Conservation (phyloP, 1,140 invertebrate species). For the Drosophila mojavensis region DNA sequence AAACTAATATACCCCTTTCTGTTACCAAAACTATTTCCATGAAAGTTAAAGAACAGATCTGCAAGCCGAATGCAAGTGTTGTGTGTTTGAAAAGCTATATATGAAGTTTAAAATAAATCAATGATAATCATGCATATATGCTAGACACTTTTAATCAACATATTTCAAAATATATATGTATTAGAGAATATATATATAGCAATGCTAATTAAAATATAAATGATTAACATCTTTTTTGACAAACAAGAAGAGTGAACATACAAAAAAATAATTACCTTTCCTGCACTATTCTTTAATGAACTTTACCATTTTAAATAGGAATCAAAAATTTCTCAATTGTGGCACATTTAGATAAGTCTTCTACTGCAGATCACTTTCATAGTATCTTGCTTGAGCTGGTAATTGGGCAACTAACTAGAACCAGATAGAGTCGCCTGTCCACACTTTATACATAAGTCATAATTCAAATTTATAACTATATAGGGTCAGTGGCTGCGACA, state of each 20-base stretch:
- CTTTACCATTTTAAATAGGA: too few relatives aligned
- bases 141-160: too few relatives aligned
- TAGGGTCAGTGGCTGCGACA: slow-evolving; percentile 37
- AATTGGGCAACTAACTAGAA: slow-evolving; percentile 37
- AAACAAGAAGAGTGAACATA: background rate
- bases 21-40: background rate
- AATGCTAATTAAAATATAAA: background rate
- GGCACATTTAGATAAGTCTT: too few relatives aligned
- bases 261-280: background rate
- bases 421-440: slow-evolving; percentile 31
- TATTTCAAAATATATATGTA: too few relatives aligned
- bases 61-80: background rate
- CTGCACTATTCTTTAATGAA: too few relatives aligned
- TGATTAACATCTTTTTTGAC: background rate
- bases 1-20: background rate
- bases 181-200: background rate
- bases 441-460: slow-evolving; percentile 20
- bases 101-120: background rate
- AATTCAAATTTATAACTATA: slow-evolving; percentile 25
- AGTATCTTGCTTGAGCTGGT: slow-evolving; percentile 11
- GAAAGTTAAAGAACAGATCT: background rate
- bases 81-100: background rate
- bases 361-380: background rate
- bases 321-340: too few relatives aligned
- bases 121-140: background rate